A percentile compares a stretch with the other conserved stretches of the same genome.
phyloP scores from a whole-genome alignment of 2,797 vertebrate species.

The Sebastes goodei region DNA sequence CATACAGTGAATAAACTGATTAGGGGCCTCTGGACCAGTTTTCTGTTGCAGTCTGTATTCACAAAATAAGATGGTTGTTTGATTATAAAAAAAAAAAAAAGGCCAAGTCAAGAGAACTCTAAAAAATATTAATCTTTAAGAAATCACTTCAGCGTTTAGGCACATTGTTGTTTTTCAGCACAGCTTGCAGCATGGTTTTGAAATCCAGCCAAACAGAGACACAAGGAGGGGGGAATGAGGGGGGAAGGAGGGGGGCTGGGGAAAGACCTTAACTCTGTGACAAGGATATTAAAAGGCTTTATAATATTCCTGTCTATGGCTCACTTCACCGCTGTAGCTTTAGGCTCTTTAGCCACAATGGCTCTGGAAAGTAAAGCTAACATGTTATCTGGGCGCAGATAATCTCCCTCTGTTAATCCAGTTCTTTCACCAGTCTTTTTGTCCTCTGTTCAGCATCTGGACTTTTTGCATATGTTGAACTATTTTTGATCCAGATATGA shows the following conservation, averaged over 20 bases:
- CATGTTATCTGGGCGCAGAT: constrained; percentile 48
- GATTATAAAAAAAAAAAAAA: constrained; percentile 13
- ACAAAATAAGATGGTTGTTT: constrained; percentile 21
- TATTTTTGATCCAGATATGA: background rate
- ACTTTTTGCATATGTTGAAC: constrained; percentile 3
- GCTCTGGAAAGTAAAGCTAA: constrained; percentile 62
- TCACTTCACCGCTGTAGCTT: constrained; percentile 38
- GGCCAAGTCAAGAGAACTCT: constrained; percentile 16
- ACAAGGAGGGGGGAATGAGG: background rate
- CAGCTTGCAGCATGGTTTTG: constrained; percentile 25
- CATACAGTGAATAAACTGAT: constrained; percentile 14
- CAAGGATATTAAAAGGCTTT: constrained; percentile 49
- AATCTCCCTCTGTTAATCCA: constrained; percentile 33
- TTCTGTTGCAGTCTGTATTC: constrained; percentile 1
- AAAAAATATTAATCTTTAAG: constrained; percentile 15
- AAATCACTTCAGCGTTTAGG: constrained; percentile 18
- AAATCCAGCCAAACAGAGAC: constrained; percentile 42
- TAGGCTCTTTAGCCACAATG: constrained; percentile 43
- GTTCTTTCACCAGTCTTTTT: constrained; percentile 14
- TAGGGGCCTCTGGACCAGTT: background rate
- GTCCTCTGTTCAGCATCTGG: background rate
- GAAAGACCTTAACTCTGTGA: constrained; percentile 49
- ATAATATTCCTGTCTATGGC: constrained; percentile 41
- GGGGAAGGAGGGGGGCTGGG: background rate
- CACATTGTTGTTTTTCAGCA: constrained; percentile 44